Evolutionary conservation across 2,888 invertebrate genomes (phyloP), one percentile per base, ranked within the genome.

Genomic region (Acleris emargana): DNA sequence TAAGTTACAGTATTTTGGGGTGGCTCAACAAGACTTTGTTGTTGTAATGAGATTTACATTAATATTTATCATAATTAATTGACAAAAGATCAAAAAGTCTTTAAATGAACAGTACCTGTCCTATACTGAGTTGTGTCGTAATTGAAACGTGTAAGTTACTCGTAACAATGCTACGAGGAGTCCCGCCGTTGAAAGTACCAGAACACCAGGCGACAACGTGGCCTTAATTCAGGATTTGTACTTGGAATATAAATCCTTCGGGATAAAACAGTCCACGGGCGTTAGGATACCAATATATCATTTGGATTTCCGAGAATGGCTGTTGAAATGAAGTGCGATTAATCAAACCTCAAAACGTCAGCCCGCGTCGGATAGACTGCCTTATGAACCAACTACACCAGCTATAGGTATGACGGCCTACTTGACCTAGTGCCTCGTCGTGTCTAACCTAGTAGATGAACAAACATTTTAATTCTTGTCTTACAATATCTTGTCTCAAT

Each of bases 341-440:
- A 82, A 84, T 84, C 84, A 83, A 81, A 83, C 77, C 78, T 77
- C 75, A 68, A 81, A 82, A 81, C 73, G 76, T 77, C 79, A 76
- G 74, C 71, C 69, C 73, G 78, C 76, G 77, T 80, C 80, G 77
- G 77, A 76, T 76, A 58, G 78, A 78, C 76, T 75, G 67, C 69
- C 74, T 68, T 72, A 73, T 70, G 68, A 71, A 71, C 69, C 69
- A 70, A 66, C 71, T 71, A 69, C 69, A 68, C 72, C 64, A 63
- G 59, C 61, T 69, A 58, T 28, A 49, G 17, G 2, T 45, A 53
- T 45, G 18, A 52, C 6, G 18, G 22, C 38, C 13, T 38, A 38
- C 38, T 38, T 13, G 13, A 38, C 38, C 50, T 52, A 43, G 38
- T 45, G 45, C 28, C 20, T 42, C 9, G 18, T 11, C 16, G 22